Percentiles rank a stretch among this genome's conserved stretches.
These are phyloP conservation scores for Galaxea fascicularis DNA, from an alignment of 92 coral and sea anemone genomes.

Conservation along the genomic window DNA sequence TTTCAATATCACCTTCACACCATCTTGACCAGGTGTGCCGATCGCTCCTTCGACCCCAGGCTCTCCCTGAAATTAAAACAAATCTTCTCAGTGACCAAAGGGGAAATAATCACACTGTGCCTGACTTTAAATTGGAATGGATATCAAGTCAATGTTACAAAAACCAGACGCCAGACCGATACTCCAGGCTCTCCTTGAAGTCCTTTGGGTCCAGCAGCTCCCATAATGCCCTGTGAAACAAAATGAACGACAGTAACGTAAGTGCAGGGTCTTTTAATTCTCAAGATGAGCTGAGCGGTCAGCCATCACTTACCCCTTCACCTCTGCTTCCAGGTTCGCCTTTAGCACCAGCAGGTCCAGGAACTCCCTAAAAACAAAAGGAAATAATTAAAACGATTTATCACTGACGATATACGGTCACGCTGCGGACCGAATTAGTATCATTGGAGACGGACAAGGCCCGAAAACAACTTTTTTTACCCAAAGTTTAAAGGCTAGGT, in stretches of 20 bases:
- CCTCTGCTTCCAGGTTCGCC: slow-evolving; percentile 65
- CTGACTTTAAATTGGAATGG: background rate
- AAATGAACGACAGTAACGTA: background rate
- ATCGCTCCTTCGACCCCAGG: slow-evolving; percentile 34
- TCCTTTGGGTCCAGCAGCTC: slow-evolving; percentile 36
- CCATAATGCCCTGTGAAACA: slow-evolving; percentile 35
- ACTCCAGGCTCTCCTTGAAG: slow-evolving; percentile 32
- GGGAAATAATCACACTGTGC: background rate
- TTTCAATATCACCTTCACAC: slow-evolving; percentile 50
- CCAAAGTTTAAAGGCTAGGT: no score
- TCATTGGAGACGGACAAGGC: background rate
- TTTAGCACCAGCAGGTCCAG: slow-evolving; percentile 62
- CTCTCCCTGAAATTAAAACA: slow-evolving; percentile 57
- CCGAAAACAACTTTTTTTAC: background rate
- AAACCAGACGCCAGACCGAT: background rate
- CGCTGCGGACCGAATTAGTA: background rate
- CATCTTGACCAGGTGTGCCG: slow-evolving; percentile 56
- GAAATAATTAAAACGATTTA: background rate
- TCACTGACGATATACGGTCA: background rate
- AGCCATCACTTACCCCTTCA: slow-evolving; percentile 45
- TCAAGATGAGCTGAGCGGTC: background rate
- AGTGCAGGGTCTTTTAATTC: background rate
- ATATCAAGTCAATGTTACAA: background rate
- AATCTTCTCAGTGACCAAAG: background rate
- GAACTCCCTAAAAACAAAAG: slow-evolving; percentile 47